These are phyloP conservation scores for Callyntrura sp. DNA, from an alignment of 2,888 invertebrate genomes.

Conservation along the genomic window DNA sequence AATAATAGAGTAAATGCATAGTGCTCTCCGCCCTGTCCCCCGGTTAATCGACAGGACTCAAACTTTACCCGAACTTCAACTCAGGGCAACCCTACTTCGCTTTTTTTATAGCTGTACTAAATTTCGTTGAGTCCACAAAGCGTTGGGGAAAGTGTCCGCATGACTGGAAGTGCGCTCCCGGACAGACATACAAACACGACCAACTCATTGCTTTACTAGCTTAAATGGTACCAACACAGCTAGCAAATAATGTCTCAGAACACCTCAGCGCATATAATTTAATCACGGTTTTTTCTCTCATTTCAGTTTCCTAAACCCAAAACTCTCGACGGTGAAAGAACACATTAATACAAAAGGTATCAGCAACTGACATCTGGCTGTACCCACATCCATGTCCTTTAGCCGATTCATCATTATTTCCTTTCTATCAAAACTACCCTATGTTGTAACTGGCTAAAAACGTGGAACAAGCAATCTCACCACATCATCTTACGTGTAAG, in stretches of 20 bases:
- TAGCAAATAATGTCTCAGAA: neutral
- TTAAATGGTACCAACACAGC: neutral
- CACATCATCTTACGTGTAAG: conserved; percentile 24
- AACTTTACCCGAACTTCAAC: no score
- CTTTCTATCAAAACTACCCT: neutral
- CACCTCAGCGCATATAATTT: neutral
- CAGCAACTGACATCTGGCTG: conserved; percentile 60
- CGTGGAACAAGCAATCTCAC: conserved; percentile 13
- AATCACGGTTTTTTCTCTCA: neutral
- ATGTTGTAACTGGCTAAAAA: neutral
- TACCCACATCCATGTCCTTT: conserved; percentile 64
- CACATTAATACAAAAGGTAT: conserved; percentile 20
- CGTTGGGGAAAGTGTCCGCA: no score
- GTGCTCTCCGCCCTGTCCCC: no score
- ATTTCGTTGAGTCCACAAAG: no score
- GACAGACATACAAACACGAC: no score
- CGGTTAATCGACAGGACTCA: no score
- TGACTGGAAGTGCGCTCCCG: no score
- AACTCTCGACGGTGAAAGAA: conserved; percentile 14
- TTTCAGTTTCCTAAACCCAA: neutral
- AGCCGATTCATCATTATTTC: conserved; percentile 42
- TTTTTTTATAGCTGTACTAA: no score
- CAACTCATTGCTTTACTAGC: no score
- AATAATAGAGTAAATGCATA: no score
- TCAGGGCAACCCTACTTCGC: no score